Percentiles rank a stretch among this genome's conserved stretches.
Conservation (phyloP, 2,888 invertebrate genomes). For the Strigamia maritima region DNA sequence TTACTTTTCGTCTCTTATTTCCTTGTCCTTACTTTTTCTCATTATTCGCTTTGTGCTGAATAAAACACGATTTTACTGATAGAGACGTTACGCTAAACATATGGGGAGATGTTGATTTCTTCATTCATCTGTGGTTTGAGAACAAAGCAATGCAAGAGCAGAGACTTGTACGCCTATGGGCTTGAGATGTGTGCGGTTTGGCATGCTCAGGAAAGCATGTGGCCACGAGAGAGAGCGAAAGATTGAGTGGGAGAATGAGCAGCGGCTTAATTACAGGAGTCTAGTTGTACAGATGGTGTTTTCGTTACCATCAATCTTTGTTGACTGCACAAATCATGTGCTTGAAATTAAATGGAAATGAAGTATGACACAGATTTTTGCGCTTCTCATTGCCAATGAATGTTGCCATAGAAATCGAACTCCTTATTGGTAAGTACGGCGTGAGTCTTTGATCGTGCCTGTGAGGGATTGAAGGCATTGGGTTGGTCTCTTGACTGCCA, state of each 20-base stretch:
- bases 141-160: not conserved
- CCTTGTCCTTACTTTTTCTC: not conserved
- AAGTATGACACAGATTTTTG: not conserved
- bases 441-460: slow-evolving; percentile 6
- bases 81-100: not conserved
- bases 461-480: slow-evolving; percentile 1
- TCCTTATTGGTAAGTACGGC: not conserved
- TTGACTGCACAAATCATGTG: not conserved
- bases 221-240: slow-evolving; percentile 19
- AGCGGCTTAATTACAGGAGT: not conserved
- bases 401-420: not conserved
- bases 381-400: not conserved
- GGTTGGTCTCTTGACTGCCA: slow-evolving; percentile 15
- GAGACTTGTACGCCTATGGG: not conserved
- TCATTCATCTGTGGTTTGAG: not conserved
- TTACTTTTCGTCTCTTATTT: not conserved
- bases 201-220: not conserved
- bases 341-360: not conserved
- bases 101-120: not conserved
- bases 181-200: slow-evolving; percentile 1
- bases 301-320: slow-evolving; percentile 12
- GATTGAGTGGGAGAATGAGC: not conserved
- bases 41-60: not conserved
- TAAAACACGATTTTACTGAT: not conserved
- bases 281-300: slow-evolving; percentile 1